Conservation (phyloP, 2,113 vertebrate species). For the Varanus salvator region DNA sequence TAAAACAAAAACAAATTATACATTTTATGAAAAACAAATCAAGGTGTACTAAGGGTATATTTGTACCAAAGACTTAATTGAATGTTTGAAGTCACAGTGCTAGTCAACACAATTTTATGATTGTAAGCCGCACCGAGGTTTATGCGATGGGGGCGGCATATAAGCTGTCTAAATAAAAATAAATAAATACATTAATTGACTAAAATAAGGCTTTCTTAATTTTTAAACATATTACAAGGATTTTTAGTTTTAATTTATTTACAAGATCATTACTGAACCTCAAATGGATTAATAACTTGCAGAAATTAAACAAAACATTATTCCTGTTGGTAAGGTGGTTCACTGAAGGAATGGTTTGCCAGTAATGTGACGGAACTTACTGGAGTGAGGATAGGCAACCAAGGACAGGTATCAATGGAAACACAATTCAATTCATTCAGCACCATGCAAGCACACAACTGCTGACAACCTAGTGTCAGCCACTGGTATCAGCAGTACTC, state of each 20-base stretch:
- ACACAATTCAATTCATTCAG: not conserved
- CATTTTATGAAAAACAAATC: conserved; percentile 40
- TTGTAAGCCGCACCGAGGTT: no score
- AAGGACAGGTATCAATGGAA: not conserved
- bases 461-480: no score
- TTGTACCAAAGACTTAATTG: no score
- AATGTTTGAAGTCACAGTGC: not conserved
- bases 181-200: not conserved
- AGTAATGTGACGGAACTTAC: not conserved
- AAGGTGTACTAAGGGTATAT: not conserved
- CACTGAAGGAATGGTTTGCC: not conserved
- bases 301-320: not conserved
- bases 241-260: no score
- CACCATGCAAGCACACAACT: not conserved
- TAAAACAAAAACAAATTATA: conserved; percentile 30
- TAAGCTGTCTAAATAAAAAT: no score
- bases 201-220: not conserved
- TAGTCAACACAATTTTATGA: not conserved
- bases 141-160: no score
- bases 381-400: not conserved
- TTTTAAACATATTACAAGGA: not conserved
- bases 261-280: not conserved
- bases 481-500: not conserved
- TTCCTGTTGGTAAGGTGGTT: not conserved
- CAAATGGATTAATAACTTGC: not conserved